Conservation (phyloP, 2,113 vertebrate species). For the Coptodon rendalli region DNA sequence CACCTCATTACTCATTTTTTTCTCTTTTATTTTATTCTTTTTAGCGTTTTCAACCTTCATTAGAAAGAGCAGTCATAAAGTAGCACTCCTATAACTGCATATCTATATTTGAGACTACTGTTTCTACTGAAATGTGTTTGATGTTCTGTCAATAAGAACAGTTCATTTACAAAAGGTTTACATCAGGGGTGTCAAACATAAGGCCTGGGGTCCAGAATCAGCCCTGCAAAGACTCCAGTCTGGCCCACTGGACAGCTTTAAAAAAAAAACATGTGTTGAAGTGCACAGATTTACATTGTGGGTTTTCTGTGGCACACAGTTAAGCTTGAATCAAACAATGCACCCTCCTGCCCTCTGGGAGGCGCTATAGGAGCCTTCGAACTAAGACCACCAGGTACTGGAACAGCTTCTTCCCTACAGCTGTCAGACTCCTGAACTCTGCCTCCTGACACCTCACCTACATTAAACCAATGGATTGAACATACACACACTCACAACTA, state of each 20-base stretch:
- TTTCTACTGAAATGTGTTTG: not conserved
- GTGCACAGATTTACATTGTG: not conserved
- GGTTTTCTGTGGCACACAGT: not conserved
- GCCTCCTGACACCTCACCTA: too few relatives aligned
- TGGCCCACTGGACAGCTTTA: not conserved
- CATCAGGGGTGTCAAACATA: not conserved
- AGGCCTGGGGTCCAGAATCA: not conserved
- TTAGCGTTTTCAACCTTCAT: not conserved
- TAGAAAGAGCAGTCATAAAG: not conserved
- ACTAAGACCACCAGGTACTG: too few relatives aligned
- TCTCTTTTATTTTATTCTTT: not conserved
- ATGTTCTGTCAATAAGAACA: not conserved
- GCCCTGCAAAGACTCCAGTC: not conserved
- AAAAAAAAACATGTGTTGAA: not conserved
- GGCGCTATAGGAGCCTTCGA: not conserved
- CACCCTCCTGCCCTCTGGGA: not conserved
- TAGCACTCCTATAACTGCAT: not conserved
- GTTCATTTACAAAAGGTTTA: not conserved
- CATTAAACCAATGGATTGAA: too few relatives aligned
- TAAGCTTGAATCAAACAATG: rapidly evolving
- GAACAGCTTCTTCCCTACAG: too few relatives aligned
- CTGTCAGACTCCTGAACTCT: too few relatives aligned
- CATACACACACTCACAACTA: too few relatives aligned
- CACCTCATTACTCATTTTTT: not conserved
- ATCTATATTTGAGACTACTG: not conserved